Percentiles rank a stretch among this genome's conserved stretches.
These are phyloP conservation scores for Eleginops maclovinus DNA, from an alignment of 2,113 vertebrate species.

Conservation along the genomic window DNA sequence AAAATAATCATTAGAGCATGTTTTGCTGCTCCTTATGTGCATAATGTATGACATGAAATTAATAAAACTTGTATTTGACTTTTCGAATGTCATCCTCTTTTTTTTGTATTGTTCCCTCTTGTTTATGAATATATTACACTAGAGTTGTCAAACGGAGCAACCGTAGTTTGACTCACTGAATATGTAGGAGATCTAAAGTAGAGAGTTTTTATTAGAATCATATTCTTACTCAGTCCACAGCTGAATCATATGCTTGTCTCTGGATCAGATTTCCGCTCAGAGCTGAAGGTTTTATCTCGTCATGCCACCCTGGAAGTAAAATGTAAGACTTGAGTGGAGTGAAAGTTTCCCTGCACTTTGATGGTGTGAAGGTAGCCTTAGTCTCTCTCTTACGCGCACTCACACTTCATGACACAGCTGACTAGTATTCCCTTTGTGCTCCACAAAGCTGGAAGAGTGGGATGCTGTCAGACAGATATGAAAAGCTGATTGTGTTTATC, in stretches of 20 bases:
- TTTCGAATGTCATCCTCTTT: slow-evolving; percentile 13
- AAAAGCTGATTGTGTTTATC: slow-evolving; percentile 65
- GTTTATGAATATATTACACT: slow-evolving; percentile 21
- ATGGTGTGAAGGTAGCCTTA: slow-evolving; percentile 38
- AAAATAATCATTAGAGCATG: neutral
- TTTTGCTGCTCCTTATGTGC: neutral
- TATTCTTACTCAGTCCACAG: slow-evolving; percentile 44
- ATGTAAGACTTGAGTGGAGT: slow-evolving; percentile 49
- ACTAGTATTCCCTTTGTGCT: slow-evolving; percentile 58
- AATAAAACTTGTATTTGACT: neutral
- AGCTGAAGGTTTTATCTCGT: slow-evolving; percentile 66
- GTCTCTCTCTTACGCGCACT: neutral
- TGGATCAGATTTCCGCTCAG: slow-evolving; percentile 36
- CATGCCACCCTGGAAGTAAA: slow-evolving; percentile 53
- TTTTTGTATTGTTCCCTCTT: slow-evolving; percentile 11
- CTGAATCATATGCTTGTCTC: slow-evolving; percentile 55
- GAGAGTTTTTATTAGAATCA: slow-evolving; percentile 39
- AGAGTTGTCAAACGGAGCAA: slow-evolving; percentile 34
- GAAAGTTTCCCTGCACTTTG: slow-evolving; percentile 50
- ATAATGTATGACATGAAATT: neutral
- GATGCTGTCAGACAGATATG: slow-evolving; percentile 57
- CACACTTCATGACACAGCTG: slow-evolving; percentile 52
- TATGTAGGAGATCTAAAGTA: slow-evolving; percentile 44
- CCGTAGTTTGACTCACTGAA: slow-evolving; percentile 31
- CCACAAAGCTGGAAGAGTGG: slow-evolving; percentile 28